These are phyloP conservation scores for Epicauta chinensis DNA, from an alignment of 1,140 invertebrate species.

Conservation along the genomic window DNA sequence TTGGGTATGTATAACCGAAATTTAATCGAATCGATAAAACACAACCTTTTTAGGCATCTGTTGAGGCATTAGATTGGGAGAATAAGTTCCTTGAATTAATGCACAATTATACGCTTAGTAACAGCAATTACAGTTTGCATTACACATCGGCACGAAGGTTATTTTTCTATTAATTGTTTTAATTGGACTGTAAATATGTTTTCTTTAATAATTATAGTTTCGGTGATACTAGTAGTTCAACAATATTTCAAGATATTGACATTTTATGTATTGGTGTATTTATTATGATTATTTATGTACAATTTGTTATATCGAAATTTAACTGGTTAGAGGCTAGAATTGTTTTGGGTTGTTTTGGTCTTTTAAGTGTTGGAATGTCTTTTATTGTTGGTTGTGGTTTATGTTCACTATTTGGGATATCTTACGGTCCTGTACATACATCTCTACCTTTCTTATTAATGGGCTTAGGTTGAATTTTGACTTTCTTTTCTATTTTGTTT, in stretches of 20 bases:
- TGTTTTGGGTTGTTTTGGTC: constrained; percentile 56
- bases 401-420: constrained; percentile 65
- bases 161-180: background rate
- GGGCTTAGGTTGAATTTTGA: constrained; percentile 49
- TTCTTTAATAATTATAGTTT: constrained; percentile 46
- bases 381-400: constrained; percentile 64
- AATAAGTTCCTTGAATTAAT: constrained; percentile 51
- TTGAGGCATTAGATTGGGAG: constrained; percentile 61
- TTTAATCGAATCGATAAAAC: constrained; percentile 1
- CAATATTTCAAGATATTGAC: constrained; percentile 67
- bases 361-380: constrained; percentile 69
- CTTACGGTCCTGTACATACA: constrained; percentile 75
- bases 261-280: constrained; percentile 61
- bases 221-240: constrained; percentile 59
- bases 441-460: constrained; percentile 75
- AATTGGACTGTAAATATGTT: background rate
- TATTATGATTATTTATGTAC: constrained; percentile 68
- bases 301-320: constrained; percentile 64
- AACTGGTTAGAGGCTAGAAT: constrained; percentile 68
- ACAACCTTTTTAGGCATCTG: constrained; percentile 46
- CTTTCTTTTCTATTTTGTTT: background rate
- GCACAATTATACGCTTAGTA: constrained; percentile 20
- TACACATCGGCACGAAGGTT: constrained; percentile 61
- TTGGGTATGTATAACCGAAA: constrained; percentile 48
- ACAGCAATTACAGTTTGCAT: constrained; percentile 44